A percentile compares a stretch with the other conserved stretches of the same genome.
Conservation (phyloP, 2,797 vertebrate species). For the Mionectes olivaceus region DNA sequence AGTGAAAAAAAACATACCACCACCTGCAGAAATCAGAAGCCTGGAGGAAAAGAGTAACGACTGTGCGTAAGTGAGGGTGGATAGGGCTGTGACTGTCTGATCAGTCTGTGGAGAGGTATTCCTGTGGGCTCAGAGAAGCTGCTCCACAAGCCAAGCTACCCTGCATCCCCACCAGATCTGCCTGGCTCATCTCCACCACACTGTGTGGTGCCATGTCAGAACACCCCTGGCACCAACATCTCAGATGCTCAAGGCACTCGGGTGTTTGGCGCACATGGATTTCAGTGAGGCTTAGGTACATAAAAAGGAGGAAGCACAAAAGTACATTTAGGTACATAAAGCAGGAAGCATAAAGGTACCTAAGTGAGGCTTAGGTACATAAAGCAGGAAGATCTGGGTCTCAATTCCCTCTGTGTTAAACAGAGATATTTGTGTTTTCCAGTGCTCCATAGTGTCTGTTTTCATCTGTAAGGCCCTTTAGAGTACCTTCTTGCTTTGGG, state of each 20-base stretch:
- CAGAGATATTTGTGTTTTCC: not conserved
- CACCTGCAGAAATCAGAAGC: not conserved
- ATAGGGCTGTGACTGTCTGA: not conserved
- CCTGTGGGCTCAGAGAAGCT: not conserved
- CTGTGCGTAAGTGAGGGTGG: not conserved
- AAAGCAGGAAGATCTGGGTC: not conserved
- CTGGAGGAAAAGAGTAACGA: not conserved
- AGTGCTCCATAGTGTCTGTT: not conserved
- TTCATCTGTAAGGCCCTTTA: not conserved
- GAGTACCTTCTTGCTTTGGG: not conserved
- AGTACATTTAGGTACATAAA: not conserved
- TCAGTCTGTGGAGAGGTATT: not conserved
- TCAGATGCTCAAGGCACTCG: not conserved
- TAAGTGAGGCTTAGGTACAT: not conserved
- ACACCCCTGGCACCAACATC: rapidly evolving
- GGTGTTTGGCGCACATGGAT: not conserved
- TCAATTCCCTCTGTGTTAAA: not conserved
- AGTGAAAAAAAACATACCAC: rapidly evolving
- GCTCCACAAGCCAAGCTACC: not conserved
- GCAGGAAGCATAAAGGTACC: not conserved
- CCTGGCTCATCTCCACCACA: rapidly evolving
- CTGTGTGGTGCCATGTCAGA: rapidly evolving
- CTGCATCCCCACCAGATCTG: not conserved
- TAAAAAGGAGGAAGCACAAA: not conserved
- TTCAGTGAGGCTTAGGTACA: not conserved